Percentiles rank a stretch among this genome's conserved stretches.
Conservation (phyloP, 1,140 invertebrate species). For the Trachymyrmex cornetzi region DNA sequence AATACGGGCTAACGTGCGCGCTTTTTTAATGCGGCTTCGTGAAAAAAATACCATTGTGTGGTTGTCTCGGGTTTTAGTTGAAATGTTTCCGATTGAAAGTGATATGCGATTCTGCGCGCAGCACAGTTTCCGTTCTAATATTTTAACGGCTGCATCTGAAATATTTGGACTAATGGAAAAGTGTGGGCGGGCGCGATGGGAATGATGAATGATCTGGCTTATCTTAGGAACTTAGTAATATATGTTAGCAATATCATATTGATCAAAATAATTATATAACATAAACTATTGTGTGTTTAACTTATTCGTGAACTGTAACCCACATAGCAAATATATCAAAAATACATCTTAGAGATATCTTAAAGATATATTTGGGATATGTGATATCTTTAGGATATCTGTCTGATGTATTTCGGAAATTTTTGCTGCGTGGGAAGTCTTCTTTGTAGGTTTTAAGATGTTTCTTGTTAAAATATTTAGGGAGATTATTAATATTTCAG, state of each 20-base stretch:
- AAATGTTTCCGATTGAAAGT: constrained; percentile 41
- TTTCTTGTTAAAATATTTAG: too few relatives aligned
- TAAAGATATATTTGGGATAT: too few relatives aligned
- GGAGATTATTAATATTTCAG: too few relatives aligned
- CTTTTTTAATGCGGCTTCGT: constrained; percentile 45
- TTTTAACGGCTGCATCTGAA: constrained; percentile 26
- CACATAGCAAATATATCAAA: too few relatives aligned
- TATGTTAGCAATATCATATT: neutral
- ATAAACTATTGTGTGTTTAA: neutral
- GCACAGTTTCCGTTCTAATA: constrained; percentile 16
- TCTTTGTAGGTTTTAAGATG: too few relatives aligned
- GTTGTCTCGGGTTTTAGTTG: neutral
- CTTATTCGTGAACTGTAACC: neutral
- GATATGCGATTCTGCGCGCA: constrained; percentile 31
- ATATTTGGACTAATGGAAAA: constrained; percentile 43
- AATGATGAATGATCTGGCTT: constrained; percentile 4
- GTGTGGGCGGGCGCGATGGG: neutral
- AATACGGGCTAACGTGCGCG: constrained; percentile 64
- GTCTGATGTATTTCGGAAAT: too few relatives aligned
- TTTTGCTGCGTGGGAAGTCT: too few relatives aligned
- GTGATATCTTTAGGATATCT: too few relatives aligned
- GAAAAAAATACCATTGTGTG: constrained; percentile 39
- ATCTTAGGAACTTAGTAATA: neutral
- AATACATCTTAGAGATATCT: too few relatives aligned
- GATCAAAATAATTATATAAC: neutral